Evolutionary conservation across 2,888 invertebrate species (phyloP), one percentile per base, ranked within the genome.

Genomic region (Nomada ruficornis): DNA sequence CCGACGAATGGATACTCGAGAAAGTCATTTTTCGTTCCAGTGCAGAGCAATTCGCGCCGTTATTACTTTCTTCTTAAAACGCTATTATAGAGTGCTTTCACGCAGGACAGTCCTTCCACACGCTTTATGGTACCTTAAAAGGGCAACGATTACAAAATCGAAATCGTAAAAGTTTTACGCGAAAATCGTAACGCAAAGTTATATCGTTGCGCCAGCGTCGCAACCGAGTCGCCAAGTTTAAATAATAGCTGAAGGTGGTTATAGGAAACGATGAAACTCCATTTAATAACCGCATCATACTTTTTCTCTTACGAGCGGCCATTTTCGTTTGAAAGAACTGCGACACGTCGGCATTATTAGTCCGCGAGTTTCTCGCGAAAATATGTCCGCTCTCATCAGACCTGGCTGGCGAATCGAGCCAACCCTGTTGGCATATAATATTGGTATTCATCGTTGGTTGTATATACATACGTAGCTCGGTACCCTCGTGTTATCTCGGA

Each of bases 401-500:
- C 36, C 60, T 63, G 10, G 18, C 54, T 18, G 54, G 70, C 52
- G 65, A 75, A 75, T 80, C 64, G 57, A 64, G 77, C 68, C 11
- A 69, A 64, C 42, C 70, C 23, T 15, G 67, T 52, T 70, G 60
- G 60, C n/a, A 5, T 9, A 18, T n/a, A 68, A 52, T 77, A 85
- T 72, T 77, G 63, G 68, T 74, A 77, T 84, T 77, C 79, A 63
- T 71, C n/a, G 72, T 36, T 50, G 29, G 59, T 10, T 70, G 67
- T 72, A 59, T 68, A 50, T 65, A 65, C 65, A 62, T 72, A 59
- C 70, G 52, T 64, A 68, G 65, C 63, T 76, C 62, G 67, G 74
- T 76, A 85, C 87, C 83, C 87, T 89, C 88, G 87, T 83, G 89
- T 92, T 91, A 92, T 92, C 91, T 90, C 81, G 82, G 87, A 86